phyloP scores from a whole-genome alignment of 2,797 vertebrate genomes.

The Clarias platycephalus region DNA sequence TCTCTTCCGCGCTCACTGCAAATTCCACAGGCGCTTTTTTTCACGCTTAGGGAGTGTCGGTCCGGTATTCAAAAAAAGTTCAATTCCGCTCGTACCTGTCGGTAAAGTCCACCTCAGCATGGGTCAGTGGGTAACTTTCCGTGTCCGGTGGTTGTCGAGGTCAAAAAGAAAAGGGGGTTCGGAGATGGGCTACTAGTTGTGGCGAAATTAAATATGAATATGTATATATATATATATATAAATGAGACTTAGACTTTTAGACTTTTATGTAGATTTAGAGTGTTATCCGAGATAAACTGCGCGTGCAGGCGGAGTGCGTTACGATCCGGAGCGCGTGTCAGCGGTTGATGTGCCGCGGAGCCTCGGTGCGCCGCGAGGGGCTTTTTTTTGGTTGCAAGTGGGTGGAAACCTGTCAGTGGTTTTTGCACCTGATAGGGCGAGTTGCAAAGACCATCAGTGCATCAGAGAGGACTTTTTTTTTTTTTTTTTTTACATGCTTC shows the following conservation, averaged over 20 bases:
- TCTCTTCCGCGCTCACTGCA: slow-evolving; percentile 46
- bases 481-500: slow-evolving; percentile 24
- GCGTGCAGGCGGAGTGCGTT: slow-evolving; percentile 28
- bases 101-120: slow-evolving; percentile 70
- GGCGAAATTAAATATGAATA: not conserved
- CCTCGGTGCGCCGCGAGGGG: slow-evolving; percentile 75
- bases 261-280: slow-evolving; percentile 28
- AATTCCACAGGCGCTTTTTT: slow-evolving; percentile 61
- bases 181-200: slow-evolving; percentile 35
- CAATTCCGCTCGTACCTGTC: slow-evolving; percentile 71
- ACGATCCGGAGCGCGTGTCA: slow-evolving; percentile 68
- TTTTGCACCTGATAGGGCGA: slow-evolving; percentile 85
- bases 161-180: slow-evolving; percentile 43
- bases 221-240: not conserved
- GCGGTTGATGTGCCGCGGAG: slow-evolving; percentile 67
- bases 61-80: slow-evolving; percentile 64
- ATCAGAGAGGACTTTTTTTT: slow-evolving; percentile 53
- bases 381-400: slow-evolving; percentile 78
- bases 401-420: slow-evolving; percentile 84
- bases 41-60: slow-evolving; percentile 52
- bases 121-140: slow-evolving; percentile 67
- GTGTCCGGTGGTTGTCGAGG: slow-evolving; percentile 35
- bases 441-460: slow-evolving; percentile 71
- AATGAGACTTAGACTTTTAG: too few relatives aligned
- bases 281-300: slow-evolving; percentile 36